Evolutionary conservation across 2,888 invertebrate genomes (phyloP), one percentile per base, ranked within the genome.

Genomic region (Zonitis immaculata): DNA sequence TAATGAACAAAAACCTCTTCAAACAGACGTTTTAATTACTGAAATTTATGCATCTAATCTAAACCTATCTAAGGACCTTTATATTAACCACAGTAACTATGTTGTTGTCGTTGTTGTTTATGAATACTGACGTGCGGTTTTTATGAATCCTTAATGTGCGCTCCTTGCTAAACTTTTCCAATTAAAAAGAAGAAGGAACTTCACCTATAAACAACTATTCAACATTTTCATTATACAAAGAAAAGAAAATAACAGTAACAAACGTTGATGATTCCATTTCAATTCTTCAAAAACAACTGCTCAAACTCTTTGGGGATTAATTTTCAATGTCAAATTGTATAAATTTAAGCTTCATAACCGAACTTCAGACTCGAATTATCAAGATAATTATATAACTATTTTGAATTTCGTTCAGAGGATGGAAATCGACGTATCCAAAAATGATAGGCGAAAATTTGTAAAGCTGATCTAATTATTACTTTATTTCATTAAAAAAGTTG

Each of bases 1-100:
- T 63, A 63, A 61, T 61, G 59, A 63, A 61, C 59, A 59, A 63
- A n/a, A 63, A 63, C 60, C 61, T 58, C 61, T 58, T 59, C 58
- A 60, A 59, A 61, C 59, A 58, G 54, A 58, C 59, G 57, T 62
- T 63, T 63, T 63, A 61, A 63, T 63, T 61, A 63, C 57, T 50
- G 52, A 53, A 63, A 62, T 62, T 62, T 62, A 63, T 62, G 60
- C 61, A 60, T 52, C 60, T 61, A 61, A 62, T 63, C 60, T 63
- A 58, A 56, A 59, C n/a, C 60, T 57, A 62, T 60, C 58, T 57
- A 51, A n/a, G 51, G 46, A 54, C 57, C 59, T 58, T 53, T 60
- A 53, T 59, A 54, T 39, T n/a, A 54, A 47, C 49, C 39, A 14
- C 54, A 56, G 14, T 39, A 52, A 52, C 44, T 50, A 42, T 53